These are phyloP conservation scores for Coptodon rendalli DNA, from an alignment of 2,113 vertebrate species.

Conservation along the genomic window DNA sequence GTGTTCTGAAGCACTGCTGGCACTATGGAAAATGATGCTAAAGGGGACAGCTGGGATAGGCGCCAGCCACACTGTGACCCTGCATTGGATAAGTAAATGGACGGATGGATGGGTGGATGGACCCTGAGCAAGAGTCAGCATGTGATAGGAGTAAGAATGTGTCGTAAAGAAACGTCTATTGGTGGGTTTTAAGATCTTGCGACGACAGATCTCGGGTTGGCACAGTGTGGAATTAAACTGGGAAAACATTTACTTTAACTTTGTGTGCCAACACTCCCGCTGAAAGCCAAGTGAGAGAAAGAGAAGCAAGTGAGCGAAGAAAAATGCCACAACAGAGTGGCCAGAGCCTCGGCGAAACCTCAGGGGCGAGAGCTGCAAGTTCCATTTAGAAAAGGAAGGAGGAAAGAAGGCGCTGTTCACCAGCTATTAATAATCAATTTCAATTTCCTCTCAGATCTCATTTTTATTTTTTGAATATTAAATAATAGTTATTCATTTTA, in stretches of 20 bases:
- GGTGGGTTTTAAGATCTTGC: background rate
- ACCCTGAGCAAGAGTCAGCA: background rate
- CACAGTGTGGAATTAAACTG: background rate
- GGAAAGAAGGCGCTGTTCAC: background rate
- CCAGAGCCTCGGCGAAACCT: background rate
- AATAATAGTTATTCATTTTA: background rate
- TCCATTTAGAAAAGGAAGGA: background rate
- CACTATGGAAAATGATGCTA: background rate
- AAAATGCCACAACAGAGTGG: background rate
- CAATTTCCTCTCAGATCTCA: slow-evolving; percentile 19
- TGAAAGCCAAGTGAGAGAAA: background rate
- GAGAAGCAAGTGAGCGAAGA: background rate
- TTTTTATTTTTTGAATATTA: background rate
- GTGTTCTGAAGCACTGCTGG: background rate
- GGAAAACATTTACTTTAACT: background rate
- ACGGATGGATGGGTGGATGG: background rate
- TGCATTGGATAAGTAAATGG: background rate
- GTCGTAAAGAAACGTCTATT: background rate
- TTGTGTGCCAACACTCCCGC: background rate
- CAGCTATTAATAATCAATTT: slow-evolving; percentile 28
- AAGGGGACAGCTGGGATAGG: background rate
- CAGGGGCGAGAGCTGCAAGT: background rate
- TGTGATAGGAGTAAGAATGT: background rate
- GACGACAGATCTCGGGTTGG: background rate
- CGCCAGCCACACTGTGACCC: background rate